Evolutionary conservation across 2,888 invertebrate genomes (phyloP), one percentile per base, ranked within the genome.

Genomic region (Mycalesis mineus): DNA sequence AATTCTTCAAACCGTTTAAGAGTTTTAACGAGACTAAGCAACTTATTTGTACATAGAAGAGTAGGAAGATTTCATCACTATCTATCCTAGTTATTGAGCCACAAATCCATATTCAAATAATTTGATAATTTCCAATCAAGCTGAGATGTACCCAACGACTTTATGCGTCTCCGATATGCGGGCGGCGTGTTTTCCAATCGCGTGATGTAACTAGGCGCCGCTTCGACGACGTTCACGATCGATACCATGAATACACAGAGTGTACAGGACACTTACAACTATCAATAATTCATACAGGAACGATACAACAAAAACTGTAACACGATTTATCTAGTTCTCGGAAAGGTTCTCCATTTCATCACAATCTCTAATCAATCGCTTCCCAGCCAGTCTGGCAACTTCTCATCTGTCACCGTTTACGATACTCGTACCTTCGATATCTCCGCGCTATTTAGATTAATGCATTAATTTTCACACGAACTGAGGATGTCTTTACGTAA

Each of bases 141-240:
- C 31, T 7, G 44, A 13, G 29, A 9, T 29, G 29, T 29, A 36
- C 9, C 2, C 9, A 45, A 29, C 28, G 31, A n/a, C n/a, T 28
- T 44, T 44, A 45, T 29, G 45, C 31, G 14, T 45, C 45, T 33
- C 11, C 13, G 33, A 31, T 33, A 9, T 11, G 65, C 72, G 76
- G 79, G 75, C 78, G 75, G 69, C 77, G 73, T 83, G 80, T 80
- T 88, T 86, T 86, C 83, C 83, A 82, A 82, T 80, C 71, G 72
- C 65, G 70, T 88, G 84, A 88, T 84, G 86, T 84, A 85, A 88
- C 74, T 68, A 72, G 87, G 85, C 88, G 88, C 86, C 86, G 72
- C 66, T 57, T 65, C 69, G 82, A 73, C 82, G 84, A 73, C 73
- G 64, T 65, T 64, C 67, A 58, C 68, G 63, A 67, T 55, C 60